A percentile compares a stretch with the other conserved stretches of the same genome.
phyloP scores from a whole-genome alignment of 2,797 vertebrate species.

The Nasua narica region DNA sequence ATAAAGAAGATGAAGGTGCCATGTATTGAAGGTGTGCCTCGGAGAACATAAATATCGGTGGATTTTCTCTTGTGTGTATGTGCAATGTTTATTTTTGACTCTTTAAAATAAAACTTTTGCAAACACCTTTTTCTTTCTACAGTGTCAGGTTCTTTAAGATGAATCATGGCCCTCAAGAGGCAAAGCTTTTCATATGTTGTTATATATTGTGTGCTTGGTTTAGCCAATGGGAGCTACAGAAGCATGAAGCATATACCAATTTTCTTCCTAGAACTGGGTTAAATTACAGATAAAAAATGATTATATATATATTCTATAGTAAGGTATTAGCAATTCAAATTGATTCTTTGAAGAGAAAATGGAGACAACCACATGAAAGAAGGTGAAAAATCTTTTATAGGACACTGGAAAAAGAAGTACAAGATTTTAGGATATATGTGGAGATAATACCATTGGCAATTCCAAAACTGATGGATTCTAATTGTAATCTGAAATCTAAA shows the following conservation, averaged over 20 bases:
- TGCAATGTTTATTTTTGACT: constrained; percentile 65
- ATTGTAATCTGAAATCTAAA: constrained; percentile 23
- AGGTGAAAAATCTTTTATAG: neutral
- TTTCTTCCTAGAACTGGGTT: constrained; percentile 49
- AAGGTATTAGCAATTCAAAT: constrained; percentile 50
- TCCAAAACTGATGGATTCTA: constrained; percentile 40
- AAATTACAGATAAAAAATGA: constrained; percentile 57
- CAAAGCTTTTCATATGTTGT: constrained; percentile 17
- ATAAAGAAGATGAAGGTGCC: constrained; percentile 96
- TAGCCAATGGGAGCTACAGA: constrained; percentile 42
- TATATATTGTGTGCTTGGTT: neutral
- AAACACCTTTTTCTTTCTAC: constrained; percentile 27
- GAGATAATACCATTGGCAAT: neutral
- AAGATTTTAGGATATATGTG: neutral
- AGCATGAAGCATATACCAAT: neutral
- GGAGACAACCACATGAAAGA: neutral
- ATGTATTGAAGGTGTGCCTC: constrained; percentile 80
- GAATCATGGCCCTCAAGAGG: constrained; percentile 50
- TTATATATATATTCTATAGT: neutral
- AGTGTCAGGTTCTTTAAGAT: constrained; percentile 34
- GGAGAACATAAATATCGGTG: constrained; percentile 23
- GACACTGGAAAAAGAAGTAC: neutral
- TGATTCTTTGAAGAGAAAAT: constrained; percentile 38
- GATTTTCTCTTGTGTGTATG: constrained; percentile 52
- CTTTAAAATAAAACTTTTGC: constrained; percentile 67